phyloP scores from a whole-genome alignment of 2,113 vertebrate species.

The Stigmatopora nigra region DNA sequence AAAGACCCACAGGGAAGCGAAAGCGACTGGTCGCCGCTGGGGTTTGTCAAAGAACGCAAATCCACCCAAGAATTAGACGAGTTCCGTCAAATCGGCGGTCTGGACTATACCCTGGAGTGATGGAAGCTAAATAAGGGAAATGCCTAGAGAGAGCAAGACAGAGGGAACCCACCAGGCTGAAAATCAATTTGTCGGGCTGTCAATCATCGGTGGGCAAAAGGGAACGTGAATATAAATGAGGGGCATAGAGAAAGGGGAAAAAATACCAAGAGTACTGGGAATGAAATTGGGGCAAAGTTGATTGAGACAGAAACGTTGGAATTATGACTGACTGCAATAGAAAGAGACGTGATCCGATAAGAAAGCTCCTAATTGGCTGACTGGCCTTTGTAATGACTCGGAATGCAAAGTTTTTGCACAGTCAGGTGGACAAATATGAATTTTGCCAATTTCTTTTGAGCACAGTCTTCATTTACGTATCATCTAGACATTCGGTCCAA shows the following conservation, averaged over 20 bases:
- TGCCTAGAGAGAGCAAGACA: slow-evolving; percentile 60
- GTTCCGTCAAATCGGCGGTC: slow-evolving; percentile 52
- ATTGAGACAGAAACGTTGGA: neutral
- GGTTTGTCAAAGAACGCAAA: slow-evolving; percentile 55
- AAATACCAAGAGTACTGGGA: slow-evolving; percentile 4
- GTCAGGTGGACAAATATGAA: neutral
- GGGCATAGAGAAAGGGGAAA: neutral
- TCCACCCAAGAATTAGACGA: slow-evolving; percentile 65
- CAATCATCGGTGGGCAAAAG: slow-evolving; percentile 47
- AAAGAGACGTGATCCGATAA: neutral
- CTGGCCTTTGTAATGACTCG: too few species aligned
- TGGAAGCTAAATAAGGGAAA: slow-evolving; percentile 61
- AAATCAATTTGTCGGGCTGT: slow-evolving; percentile 67
- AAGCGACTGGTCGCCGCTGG: slow-evolving; percentile 52
- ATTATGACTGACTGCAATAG: neutral
- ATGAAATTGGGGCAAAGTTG: neutral
- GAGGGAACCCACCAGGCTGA: slow-evolving; percentile 58
- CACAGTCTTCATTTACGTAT: neutral
- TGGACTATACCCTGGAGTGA: slow-evolving; percentile 67
- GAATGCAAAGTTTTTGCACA: neutral
- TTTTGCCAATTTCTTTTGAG: neutral
- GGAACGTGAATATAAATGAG: slow-evolving; percentile 34
- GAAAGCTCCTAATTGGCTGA: too few species aligned
- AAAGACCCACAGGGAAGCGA: slow-evolving; percentile 39
- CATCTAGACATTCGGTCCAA: neutral